Evolutionary conservation across 2,888 invertebrate species (phyloP).

Genomic region (Drosophila melanosoma): DNA sequence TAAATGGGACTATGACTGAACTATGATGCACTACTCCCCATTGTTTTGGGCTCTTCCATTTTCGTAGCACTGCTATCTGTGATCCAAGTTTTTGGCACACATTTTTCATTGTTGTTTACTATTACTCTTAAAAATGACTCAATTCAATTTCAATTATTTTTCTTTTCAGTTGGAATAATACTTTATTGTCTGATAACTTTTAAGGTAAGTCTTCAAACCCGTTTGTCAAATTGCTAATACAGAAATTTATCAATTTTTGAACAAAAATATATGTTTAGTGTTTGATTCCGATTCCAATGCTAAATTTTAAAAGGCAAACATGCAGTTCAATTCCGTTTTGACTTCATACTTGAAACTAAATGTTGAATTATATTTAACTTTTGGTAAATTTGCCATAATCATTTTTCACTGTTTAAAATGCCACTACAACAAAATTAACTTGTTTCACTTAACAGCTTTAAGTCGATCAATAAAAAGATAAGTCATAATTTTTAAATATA

Average conservation of each 20-base stretch:
- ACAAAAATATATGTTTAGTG: neutral
- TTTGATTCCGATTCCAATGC: neutral
- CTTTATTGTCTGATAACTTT: neutral
- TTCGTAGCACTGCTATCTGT: neutral
- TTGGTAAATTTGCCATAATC: too few relatives aligned
- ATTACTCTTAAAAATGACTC: neutral
- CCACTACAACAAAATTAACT: neutral
- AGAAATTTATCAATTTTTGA: neutral
- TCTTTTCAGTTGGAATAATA: slow-evolving; percentile 4
- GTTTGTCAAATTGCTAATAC: neutral
- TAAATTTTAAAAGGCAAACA: neutral
- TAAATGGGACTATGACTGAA: slow-evolving; percentile 18
- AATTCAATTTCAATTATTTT: neutral
- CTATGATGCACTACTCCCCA: slow-evolving; percentile 10
- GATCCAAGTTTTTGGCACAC: neutral
- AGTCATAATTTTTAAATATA: neutral
- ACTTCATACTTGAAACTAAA: neutral
- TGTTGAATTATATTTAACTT: neutral
- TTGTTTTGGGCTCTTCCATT: neutral
- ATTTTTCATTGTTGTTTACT: neutral
- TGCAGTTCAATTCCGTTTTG: neutral
- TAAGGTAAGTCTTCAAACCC: neutral
- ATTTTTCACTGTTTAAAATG: neutral
- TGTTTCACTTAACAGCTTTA: neutral
- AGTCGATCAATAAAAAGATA: neutral